These are phyloP conservation scores for Dryococelus australis DNA, from an alignment of 2,888 invertebrate species.

Conservation along the genomic window DNA sequence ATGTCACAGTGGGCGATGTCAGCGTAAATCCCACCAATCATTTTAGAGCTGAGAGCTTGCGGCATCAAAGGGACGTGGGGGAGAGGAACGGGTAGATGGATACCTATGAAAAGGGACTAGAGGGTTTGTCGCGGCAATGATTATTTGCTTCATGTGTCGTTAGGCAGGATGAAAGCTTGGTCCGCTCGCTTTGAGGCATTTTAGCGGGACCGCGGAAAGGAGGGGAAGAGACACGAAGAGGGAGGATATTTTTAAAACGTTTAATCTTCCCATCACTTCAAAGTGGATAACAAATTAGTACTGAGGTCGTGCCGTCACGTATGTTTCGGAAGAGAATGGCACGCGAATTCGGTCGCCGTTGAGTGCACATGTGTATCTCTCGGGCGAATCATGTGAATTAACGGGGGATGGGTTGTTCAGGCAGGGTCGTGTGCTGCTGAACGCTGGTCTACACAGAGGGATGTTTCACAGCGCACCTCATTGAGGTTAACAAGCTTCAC, in stretches of 20 bases:
- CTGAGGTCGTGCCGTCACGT: neutral
- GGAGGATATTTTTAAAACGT: neutral
- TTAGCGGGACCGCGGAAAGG: neutral
- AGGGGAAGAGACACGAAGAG: neutral
- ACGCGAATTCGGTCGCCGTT: neutral
- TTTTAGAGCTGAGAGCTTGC: neutral
- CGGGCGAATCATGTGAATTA: neutral
- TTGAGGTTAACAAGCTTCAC: too few species aligned
- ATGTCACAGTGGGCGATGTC: neutral
- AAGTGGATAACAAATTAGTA: slow-evolving; percentile 9
- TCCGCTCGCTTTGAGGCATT: slow-evolving; percentile 16
- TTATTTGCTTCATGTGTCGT: slow-evolving; percentile 16
- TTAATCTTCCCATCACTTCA: slow-evolving; percentile 16
- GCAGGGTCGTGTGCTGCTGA: neutral
- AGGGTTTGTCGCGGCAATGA: neutral
- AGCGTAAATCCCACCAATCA: slow-evolving; percentile 10
- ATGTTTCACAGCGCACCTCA: neutral
- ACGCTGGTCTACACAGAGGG: neutral
- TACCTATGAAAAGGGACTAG: neutral
- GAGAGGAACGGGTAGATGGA: neutral
- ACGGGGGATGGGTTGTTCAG: neutral
- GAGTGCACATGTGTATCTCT: neutral
- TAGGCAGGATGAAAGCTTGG: neutral
- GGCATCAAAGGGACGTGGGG: neutral
- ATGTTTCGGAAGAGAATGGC: neutral